Conservation (phyloP, 1,140 invertebrate species). For the Idris sp. region DNA sequence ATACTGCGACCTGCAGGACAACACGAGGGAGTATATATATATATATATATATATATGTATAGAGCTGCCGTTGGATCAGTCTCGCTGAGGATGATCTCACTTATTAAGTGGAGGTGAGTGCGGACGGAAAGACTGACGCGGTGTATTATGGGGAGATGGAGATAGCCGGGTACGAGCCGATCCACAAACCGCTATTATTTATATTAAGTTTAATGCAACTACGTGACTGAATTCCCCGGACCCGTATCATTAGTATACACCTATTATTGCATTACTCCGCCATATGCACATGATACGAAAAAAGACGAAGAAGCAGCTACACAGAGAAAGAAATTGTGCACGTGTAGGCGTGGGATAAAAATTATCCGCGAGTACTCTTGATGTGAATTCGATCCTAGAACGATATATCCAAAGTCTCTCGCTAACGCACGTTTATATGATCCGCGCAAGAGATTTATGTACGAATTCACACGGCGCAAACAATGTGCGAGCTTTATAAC, state of each 20-base stretch:
- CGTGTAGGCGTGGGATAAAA: slow-evolving; percentile 61
- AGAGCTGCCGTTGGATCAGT: slow-evolving; percentile 74
- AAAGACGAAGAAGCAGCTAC: no score
- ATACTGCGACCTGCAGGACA: no score
- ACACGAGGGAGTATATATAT: no score
- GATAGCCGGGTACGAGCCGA: slow-evolving; percentile 75
- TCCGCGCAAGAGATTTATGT: slow-evolving; percentile 47
- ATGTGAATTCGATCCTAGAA: slow-evolving; percentile 44
- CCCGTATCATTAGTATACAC: slow-evolving; percentile 79
- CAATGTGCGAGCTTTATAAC: slow-evolving; percentile 48
- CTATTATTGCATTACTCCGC: slow-evolving; percentile 77
- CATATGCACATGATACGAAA: no score
- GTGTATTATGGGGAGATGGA: slow-evolving; percentile 77
- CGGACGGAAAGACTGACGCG: slow-evolving; percentile 62
- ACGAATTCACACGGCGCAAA: slow-evolving; percentile 51
- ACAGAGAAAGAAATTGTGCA: slow-evolving; percentile 27
- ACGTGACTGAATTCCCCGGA: slow-evolving; percentile 76
- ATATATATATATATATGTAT: no score
- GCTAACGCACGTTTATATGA: slow-evolving; percentile 49
- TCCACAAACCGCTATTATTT: slow-evolving; percentile 79
- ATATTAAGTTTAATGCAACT: slow-evolving; percentile 80
- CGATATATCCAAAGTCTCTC: slow-evolving; percentile 50
- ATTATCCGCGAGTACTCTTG: slow-evolving; percentile 14
- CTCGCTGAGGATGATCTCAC: slow-evolving; percentile 73
- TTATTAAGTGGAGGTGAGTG: slow-evolving; percentile 78